These are phyloP conservation scores for Varroa destructor DNA, from an alignment of 1,140 invertebrate genomes.

Conservation along the genomic window DNA sequence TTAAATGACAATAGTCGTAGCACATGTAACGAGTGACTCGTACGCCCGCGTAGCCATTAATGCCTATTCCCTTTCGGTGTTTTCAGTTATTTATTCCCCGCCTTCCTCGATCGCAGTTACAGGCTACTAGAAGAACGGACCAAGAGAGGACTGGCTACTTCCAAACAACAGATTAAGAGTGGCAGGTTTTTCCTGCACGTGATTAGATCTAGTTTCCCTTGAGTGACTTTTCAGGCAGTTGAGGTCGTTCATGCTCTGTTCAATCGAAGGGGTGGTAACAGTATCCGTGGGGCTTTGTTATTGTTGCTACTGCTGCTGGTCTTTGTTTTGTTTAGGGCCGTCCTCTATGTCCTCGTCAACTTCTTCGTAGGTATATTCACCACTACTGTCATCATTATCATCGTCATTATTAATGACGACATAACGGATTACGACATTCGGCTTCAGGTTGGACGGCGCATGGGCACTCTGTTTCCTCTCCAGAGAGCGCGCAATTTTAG, in stretches of 20 bases:
- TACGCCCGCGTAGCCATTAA: too few relatives aligned
- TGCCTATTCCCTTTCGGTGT: not conserved
- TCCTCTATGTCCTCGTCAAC: conserved; percentile 1
- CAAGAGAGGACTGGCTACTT: not conserved
- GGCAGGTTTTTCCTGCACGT: not conserved
- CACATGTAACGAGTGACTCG: too few relatives aligned
- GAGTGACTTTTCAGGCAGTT: conserved; percentile 8
- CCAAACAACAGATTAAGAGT: not conserved
- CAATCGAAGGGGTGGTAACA: not conserved
- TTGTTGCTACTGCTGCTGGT: not conserved
- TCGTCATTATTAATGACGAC: conserved; percentile 14
- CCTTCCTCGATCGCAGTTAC: not conserved
- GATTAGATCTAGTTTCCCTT: not conserved
- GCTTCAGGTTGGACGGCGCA: not conserved
- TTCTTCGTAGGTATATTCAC: conserved; percentile 25
- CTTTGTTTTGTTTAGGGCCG: not conserved
- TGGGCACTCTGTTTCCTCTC: not conserved
- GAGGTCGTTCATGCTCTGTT: conserved; percentile 9
- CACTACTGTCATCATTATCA: conserved; percentile 3
- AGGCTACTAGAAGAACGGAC: not conserved
- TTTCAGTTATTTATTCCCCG: not conserved
- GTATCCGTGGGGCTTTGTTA: not conserved
- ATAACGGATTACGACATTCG: conserved; percentile 18
- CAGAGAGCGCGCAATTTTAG: not conserved
- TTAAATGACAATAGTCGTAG: too few relatives aligned